Conservation (phyloP, 53 echinoderm and acorn worm species). For the Henricia sp. region DNA sequence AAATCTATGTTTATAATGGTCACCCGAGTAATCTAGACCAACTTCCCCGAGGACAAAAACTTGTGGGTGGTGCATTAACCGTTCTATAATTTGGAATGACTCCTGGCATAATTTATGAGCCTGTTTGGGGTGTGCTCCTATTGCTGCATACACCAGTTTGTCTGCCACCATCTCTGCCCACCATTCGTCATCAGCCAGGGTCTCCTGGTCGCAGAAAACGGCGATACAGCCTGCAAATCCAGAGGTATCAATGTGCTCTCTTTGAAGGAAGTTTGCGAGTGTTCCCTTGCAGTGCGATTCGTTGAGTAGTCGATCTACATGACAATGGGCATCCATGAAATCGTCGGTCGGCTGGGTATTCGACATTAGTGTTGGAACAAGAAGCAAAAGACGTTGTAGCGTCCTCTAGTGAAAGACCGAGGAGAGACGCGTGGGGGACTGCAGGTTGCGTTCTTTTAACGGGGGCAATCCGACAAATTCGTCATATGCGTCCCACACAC, state of each 20-base stretch:
- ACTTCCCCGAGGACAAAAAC: constrained; percentile 14
- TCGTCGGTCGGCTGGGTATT: not conserved
- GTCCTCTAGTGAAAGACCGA: constrained; percentile 35
- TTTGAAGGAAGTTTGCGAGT: not conserved
- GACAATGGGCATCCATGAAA: constrained; percentile 23
- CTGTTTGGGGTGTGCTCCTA: constrained; percentile 4
- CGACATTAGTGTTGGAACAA: not conserved
- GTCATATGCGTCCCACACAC: constrained; percentile 27
- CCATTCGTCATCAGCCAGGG: not conserved
- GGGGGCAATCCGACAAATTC: constrained; percentile 25
- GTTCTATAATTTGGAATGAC: not conserved
- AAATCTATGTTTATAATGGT: not conserved
- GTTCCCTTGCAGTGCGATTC: constrained; percentile 13
- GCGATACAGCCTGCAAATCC: constrained; percentile 15
- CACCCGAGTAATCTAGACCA: constrained; percentile 19
- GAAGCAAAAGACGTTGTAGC: constrained; percentile 18
- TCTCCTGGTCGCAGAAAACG: constrained; percentile 20
- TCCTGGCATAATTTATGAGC: constrained; percentile 1
- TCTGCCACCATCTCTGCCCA: constrained; percentile 9
- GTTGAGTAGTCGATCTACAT: constrained; percentile 10
- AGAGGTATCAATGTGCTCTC: not conserved
- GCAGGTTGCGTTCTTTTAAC: not conserved
- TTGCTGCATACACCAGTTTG: not conserved
- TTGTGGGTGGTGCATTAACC: not conserved
- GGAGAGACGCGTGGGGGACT: constrained; percentile 16